Evolutionary conservation across 2,797 vertebrate genomes (phyloP).

Genomic region (Staurois parvus): DNA sequence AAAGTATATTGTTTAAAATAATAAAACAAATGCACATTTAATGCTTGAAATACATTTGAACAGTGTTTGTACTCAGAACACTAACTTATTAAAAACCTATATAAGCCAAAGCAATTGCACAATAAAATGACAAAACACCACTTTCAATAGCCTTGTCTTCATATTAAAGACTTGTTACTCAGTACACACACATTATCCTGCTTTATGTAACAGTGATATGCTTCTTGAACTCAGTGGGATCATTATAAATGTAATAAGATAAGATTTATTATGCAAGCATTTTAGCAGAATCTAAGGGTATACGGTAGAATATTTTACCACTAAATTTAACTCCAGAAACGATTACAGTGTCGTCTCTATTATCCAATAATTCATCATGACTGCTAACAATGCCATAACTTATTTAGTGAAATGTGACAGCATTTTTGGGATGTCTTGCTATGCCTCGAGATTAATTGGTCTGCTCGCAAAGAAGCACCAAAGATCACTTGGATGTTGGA

Average conservation of each 20-base stretch:
- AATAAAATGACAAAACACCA: not conserved
- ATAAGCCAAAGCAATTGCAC: not conserved
- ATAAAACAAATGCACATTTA: not conserved
- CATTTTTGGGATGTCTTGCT: conserved; percentile 55
- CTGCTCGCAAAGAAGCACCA: conserved; percentile 50
- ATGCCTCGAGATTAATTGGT: conserved; percentile 59
- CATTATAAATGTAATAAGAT: conserved; percentile 44
- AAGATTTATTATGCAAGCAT: conserved; percentile 42
- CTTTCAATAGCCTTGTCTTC: not conserved
- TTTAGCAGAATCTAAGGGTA: conserved; percentile 33
- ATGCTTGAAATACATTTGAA: not conserved
- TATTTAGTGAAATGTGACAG: conserved; percentile 60
- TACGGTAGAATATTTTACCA: conserved; percentile 46
- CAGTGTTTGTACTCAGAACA: not conserved
- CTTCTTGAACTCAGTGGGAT: conserved; percentile 17
- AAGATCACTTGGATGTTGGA: conserved; percentile 52
- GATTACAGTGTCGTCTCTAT: conserved; percentile 55
- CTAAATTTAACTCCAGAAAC: conserved; percentile 50
- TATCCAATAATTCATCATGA: conserved; percentile 60
- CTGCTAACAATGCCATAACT: conserved; percentile 59
- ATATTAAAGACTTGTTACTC: conserved; percentile 8
- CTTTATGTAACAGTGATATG: conserved; percentile 31
- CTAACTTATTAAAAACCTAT: conserved; percentile 8
- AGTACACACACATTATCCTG: not conserved
- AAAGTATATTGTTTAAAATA: not conserved